A percentile compares a stretch with the other conserved stretches of the same genome.
These are phyloP conservation scores for Cynopterus sphinx DNA, from an alignment of 2,797 vertebrate species.

Conservation along the genomic window DNA sequence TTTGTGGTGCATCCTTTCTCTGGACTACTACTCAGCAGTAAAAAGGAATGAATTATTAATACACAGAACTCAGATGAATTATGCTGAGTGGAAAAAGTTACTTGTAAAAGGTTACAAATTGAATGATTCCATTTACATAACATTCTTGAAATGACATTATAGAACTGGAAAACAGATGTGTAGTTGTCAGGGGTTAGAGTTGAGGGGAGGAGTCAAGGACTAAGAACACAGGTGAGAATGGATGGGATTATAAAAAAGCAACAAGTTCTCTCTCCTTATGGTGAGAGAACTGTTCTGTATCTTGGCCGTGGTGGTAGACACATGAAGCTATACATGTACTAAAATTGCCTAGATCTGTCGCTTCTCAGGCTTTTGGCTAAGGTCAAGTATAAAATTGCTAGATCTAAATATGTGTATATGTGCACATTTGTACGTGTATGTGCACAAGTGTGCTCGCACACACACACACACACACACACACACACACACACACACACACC, in stretches of 20 bases:
- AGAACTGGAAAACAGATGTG: not conserved
- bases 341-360: not conserved
- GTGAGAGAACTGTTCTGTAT: not conserved
- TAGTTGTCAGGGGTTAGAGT: not conserved
- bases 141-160: not conserved
- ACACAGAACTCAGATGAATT: not conserved
- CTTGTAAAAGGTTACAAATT: not conserved
- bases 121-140: not conserved
- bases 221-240: not conserved
- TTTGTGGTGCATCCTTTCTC: not conserved
- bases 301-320: not conserved
- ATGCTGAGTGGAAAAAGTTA: not conserved
- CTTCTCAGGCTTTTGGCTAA: too few relatives aligned
- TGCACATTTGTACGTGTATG: fast-evolving
- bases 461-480: not conserved
- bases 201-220: not conserved
- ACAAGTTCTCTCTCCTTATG: too few relatives aligned
- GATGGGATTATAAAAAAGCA: not conserved
- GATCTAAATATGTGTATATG: not conserved
- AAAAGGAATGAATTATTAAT: not conserved
- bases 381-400: not conserved
- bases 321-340: not conserved
- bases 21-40: not conserved
- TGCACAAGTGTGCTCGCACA: not conserved
- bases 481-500: fast-evolving